Evolutionary conservation across 1,140 invertebrate genomes (phyloP).

Genomic region (Anoplophora glabripennis): DNA sequence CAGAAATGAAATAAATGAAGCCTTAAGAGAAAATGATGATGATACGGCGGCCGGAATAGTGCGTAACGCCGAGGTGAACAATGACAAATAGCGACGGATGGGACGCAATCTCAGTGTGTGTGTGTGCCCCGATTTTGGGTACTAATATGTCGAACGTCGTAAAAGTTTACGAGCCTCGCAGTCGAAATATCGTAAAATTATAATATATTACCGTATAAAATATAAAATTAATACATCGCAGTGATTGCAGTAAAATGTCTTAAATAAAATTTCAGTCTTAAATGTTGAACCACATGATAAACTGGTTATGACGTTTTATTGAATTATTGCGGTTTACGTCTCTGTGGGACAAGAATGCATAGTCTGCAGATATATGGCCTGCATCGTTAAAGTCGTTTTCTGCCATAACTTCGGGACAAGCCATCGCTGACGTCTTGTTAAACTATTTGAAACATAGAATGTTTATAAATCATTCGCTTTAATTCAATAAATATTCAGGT

Average conservation of each 20-base stretch:
- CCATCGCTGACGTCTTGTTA: too few species aligned
- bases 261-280: conserved; percentile 1
- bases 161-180: conserved; percentile 3
- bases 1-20: conserved; percentile 47
- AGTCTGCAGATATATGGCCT: too few species aligned
- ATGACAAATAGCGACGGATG: conserved; percentile 32
- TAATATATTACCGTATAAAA: conserved; percentile 10
- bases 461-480: too few species aligned
- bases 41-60: conserved; percentile 20
- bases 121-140: not conserved
- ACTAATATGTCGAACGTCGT: conserved; percentile 1
- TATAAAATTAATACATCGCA: conserved; percentile 1
- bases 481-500: too few species aligned
- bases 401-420: too few species aligned
- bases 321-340: too few species aligned
- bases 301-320: not conserved
- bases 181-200: conserved; percentile 7
- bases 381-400: too few species aligned
- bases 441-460: too few species aligned
- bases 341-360: too few species aligned
- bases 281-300: conserved; percentile 1
- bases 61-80: conserved; percentile 35
- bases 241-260: conserved; percentile 8
- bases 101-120: not conserved
- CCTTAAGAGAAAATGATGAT: conserved; percentile 49